phyloP scores from a whole-genome alignment of 2,113 vertebrate genomes.

The Sturnus vulgaris region DNA sequence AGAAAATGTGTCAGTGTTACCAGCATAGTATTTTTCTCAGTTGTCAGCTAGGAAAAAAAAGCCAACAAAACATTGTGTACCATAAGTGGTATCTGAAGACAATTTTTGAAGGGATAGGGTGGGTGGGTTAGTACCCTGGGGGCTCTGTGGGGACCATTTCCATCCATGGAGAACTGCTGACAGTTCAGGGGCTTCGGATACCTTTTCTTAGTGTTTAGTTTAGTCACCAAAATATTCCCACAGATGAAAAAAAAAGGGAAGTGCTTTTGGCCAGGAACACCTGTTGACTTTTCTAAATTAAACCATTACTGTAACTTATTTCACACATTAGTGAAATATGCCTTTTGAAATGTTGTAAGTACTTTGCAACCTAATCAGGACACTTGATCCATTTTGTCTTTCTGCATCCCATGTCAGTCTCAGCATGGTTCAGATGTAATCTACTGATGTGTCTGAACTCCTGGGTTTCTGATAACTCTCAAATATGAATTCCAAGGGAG shows the following conservation, averaged over 20 bases:
- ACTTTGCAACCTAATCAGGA: background rate
- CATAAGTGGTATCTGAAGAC: accelerated
- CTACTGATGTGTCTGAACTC: background rate
- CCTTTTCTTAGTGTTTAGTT: background rate
- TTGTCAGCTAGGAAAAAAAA: background rate
- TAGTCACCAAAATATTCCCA: background rate
- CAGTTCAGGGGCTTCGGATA: background rate
- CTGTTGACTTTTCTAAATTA: background rate
- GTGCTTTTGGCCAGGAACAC: background rate
- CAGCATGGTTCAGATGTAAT: background rate
- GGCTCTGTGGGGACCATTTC: background rate
- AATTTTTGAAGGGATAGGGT: background rate
- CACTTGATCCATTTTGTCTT: background rate
- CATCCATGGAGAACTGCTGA: background rate
- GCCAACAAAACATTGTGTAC: accelerated
- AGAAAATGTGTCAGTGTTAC: background rate
- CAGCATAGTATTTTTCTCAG: background rate
- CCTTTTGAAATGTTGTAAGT: background rate
- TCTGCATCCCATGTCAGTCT: background rate
- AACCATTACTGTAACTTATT: background rate
- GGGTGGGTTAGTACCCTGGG: background rate
- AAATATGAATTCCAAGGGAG: background rate
- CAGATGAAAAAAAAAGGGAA: background rate
- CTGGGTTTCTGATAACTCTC: background rate
- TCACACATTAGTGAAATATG: background rate